Evolutionary conservation across 2,113 vertebrate species (phyloP).

Genomic region (Platycercus adscitus): DNA sequence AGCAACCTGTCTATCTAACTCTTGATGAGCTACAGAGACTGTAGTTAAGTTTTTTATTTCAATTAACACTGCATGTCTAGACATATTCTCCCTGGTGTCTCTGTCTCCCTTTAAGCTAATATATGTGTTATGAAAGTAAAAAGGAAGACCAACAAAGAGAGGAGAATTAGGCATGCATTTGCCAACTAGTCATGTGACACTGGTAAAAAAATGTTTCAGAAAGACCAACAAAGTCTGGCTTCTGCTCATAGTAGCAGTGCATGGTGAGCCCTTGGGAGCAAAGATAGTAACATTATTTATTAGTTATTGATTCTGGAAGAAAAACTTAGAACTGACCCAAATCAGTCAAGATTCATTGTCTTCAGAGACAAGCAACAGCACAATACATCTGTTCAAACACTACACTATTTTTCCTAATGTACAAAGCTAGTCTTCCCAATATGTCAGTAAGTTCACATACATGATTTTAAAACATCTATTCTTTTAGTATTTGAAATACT

Average conservation of each 20-base stretch:
- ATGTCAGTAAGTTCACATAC: not conserved
- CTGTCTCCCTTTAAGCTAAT: not conserved
- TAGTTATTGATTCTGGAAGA: not conserved
- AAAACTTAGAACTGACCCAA: not conserved
- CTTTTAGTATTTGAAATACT: not conserved
- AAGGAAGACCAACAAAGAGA: not conserved
- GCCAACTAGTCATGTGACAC: rapidly evolving
- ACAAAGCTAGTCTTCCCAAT: not conserved
- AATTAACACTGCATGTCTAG: not conserved
- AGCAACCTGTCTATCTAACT: not conserved
- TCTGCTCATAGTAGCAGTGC: not conserved
- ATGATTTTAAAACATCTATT: not conserved
- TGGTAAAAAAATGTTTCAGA: not conserved
- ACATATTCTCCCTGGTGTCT: not conserved
- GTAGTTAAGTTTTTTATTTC: not conserved
- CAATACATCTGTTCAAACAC: not conserved
- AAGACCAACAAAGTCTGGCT: not conserved
- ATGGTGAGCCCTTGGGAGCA: not conserved
- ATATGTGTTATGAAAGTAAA: not conserved
- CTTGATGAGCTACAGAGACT: not conserved
- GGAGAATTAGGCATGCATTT: not conserved
- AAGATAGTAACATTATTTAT: not conserved
- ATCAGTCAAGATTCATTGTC: not conserved
- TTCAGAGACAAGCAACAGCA: not conserved
- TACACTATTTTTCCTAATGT: not conserved